Conservation (phyloP, 2,888 invertebrate species). For the Dichetophora obliterata region DNA sequence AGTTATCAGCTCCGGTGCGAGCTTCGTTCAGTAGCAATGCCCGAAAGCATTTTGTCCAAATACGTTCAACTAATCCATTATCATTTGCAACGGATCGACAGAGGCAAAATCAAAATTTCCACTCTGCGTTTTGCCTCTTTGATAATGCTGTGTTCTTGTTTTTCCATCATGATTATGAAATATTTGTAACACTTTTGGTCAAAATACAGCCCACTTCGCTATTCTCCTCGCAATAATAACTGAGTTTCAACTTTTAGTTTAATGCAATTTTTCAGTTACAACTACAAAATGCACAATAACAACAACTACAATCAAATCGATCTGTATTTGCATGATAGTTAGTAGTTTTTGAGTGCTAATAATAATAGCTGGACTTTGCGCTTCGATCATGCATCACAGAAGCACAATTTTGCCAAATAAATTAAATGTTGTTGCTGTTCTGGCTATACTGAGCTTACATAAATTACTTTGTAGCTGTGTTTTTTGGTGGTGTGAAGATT, state of each 20-base stretch:
- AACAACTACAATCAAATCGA: neutral
- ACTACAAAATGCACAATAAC: neutral
- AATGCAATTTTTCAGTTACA: neutral
- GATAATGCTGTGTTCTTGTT: constrained; percentile 25
- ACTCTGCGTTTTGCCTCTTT: neutral
- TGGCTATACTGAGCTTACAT: too few relatives aligned
- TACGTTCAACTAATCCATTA: constrained; percentile 46
- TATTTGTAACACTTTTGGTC: constrained; percentile 7
- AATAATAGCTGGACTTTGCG: too few relatives aligned
- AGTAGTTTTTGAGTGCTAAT: neutral
- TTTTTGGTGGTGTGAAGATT: too few relatives aligned
- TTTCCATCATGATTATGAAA: constrained; percentile 32
- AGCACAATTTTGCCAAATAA: too few relatives aligned
- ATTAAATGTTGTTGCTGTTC: too few relatives aligned
- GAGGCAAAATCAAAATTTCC: neutral
- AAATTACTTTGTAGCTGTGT: too few relatives aligned
- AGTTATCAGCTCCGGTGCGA: constrained; percentile 51
- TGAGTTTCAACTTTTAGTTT: constrained; percentile 6
- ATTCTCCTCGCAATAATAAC: neutral
- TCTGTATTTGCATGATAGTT: neutral
- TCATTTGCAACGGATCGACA: constrained; percentile 29
- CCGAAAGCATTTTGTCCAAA: constrained; percentile 47
- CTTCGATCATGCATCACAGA: too few relatives aligned
- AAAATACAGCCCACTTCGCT: neutral
- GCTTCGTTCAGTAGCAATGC: constrained; percentile 48